Percentiles rank a stretch among this genome's conserved stretches.
These are phyloP conservation scores for Apoda limacodes DNA, from an alignment of 2,888 invertebrate species.

Conservation along the genomic window DNA sequence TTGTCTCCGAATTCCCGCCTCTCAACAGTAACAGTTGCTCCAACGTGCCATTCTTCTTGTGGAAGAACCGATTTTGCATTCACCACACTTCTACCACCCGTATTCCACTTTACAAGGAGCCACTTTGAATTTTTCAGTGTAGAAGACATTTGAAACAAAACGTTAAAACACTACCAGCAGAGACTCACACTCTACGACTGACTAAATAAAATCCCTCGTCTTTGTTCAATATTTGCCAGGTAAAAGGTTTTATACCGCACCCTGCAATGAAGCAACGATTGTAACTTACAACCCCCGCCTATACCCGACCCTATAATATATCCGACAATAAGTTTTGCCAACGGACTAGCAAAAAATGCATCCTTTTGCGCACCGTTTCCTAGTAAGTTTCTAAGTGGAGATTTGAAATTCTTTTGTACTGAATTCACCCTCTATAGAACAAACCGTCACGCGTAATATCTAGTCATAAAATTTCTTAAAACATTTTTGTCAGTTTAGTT, in stretches of 20 bases:
- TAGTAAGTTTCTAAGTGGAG: slow-evolving; percentile 42
- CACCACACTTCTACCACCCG: slow-evolving; percentile 27
- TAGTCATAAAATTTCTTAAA: too few species aligned
- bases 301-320: slow-evolving; percentile 46
- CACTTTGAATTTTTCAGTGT: slow-evolving; percentile 35
- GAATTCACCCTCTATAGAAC: too few species aligned
- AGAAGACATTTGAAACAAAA: slow-evolving; percentile 19
- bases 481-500: too few species aligned
- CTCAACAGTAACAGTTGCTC: slow-evolving; percentile 3
- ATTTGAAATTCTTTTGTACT: too few species aligned
- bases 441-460: too few species aligned
- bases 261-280: slow-evolving; percentile 49
- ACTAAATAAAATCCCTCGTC: slow-evolving; percentile 8
- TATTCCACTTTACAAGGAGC: slow-evolving; percentile 29
- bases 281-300: slow-evolving; percentile 36
- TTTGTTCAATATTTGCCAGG: slow-evolving; percentile 33
- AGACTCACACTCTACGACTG: slow-evolving; percentile 11
- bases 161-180: slow-evolving; percentile 9
- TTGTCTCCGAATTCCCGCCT: neutral
- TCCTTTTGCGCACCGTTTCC: slow-evolving; percentile 55
- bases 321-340: slow-evolving; percentile 52
- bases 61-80: slow-evolving; percentile 26
- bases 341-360: slow-evolving; percentile 41
- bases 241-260: slow-evolving; percentile 57
- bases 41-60: slow-evolving; percentile 9